Evolutionary conservation across 64 coral and sea anemone genomes (phyloP).

Genomic region (Hydrozoanthus tunicans): DNA sequence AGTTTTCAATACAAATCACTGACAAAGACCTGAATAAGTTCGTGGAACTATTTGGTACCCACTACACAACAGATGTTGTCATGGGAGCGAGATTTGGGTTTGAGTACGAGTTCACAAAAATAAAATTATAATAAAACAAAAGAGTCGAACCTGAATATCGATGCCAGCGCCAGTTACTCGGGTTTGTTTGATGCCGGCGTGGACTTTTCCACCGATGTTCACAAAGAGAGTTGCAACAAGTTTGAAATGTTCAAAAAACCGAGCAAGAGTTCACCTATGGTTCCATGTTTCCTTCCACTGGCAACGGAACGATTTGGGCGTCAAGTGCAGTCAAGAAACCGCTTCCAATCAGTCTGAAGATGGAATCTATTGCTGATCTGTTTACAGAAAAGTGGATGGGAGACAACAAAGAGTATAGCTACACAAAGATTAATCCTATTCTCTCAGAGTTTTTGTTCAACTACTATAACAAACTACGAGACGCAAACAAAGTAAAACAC

Average conservation of each 20-base stretch:
- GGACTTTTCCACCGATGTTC: neutral
- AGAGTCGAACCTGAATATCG: no score
- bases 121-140: no score
- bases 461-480: neutral
- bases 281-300: neutral
- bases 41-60: no score
- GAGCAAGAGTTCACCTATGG: neutral
- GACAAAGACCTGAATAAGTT: no score
- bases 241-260: neutral
- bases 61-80: no score
- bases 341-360: conserved; percentile 16
- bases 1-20: no score
- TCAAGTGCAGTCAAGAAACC: neutral
- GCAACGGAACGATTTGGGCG: conserved; percentile 2
- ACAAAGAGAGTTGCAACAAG: neutral
- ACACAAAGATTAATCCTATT: neutral
- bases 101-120: no score
- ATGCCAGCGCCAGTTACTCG: no score
- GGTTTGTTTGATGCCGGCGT: neutral
- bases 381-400: conserved; percentile 40
- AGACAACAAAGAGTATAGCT: neutral
- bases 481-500: neutral
- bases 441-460: conserved; percentile 5
- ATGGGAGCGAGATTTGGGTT: no score
- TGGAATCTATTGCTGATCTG: conserved; percentile 3